These are phyloP conservation scores for Gyrodactylus bullatarudis DNA, from an alignment of 1,140 invertebrate genomes.

Conservation along the genomic window DNA sequence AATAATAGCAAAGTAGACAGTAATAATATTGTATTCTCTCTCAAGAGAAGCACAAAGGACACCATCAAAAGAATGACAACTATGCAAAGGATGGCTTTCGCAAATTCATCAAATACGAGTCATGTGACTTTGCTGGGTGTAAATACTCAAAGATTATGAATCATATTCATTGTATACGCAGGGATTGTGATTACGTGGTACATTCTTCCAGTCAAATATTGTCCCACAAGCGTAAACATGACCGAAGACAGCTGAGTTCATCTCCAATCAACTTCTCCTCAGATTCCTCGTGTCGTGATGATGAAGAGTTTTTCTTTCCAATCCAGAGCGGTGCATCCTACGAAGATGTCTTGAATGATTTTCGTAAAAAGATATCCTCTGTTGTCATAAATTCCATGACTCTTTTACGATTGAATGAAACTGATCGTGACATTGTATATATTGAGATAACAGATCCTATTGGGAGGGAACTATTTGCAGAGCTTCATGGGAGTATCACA, in stretches of 20 bases:
- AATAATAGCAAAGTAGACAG: no score
- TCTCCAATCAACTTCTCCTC: not conserved
- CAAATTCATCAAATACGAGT: constrained; percentile 87
- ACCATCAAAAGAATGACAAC: constrained; percentile 85
- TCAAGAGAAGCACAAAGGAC: constrained; percentile 97
- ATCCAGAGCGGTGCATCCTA: not conserved
- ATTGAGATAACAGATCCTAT: not conserved
- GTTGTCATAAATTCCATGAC: not conserved
- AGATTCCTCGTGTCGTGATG: not conserved
- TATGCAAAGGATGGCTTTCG: constrained; percentile 76
- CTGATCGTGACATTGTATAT: not conserved
- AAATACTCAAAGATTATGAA: constrained; percentile 69
- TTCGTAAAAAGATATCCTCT: not conserved
- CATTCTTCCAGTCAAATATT: constrained; percentile 83
- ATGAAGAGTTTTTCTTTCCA: not conserved
- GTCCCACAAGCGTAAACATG: constrained; percentile 81
- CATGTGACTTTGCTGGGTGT: constrained; percentile 55
- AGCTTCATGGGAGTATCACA: not conserved
- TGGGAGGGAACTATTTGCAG: not conserved
- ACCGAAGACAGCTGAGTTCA: constrained; percentile 33
- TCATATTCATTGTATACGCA: constrained; percentile 78
- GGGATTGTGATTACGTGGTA: constrained; percentile 58
- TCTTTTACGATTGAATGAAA: not conserved
- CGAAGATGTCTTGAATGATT: not conserved
- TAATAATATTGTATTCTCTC: no score